Evolutionary conservation across 2,888 invertebrate species (phyloP).

Genomic region (Scrobipalpa atriplicella): DNA sequence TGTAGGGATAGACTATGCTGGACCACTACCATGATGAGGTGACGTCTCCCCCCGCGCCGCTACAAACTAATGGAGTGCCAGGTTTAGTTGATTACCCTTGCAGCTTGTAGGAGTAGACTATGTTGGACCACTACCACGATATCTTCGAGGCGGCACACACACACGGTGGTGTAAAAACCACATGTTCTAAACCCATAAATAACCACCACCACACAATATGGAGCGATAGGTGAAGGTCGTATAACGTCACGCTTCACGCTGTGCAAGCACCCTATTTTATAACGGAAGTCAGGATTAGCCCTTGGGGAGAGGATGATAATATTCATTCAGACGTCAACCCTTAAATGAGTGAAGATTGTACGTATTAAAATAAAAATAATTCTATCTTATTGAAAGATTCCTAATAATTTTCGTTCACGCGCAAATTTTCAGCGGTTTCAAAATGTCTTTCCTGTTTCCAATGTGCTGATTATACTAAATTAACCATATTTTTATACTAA

Average conservation of each 20-base stretch:
- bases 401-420: too few species aligned
- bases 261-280: neutral
- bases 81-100: conserved; percentile 40
- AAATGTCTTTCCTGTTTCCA: too few species aligned
- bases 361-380: neutral
- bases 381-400: neutral
- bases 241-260: conserved; percentile 9
- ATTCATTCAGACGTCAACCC: neutral
- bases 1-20: neutral
- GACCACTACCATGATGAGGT: too few species aligned
- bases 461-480: too few species aligned
- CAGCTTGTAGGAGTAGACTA: too few species aligned
- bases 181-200: neutral
- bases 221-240: conserved; percentile 21
- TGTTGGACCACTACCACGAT: too few species aligned
- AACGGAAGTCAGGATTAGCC: neutral
- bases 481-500: too few species aligned
- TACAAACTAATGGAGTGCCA: conserved; percentile 37
- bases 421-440: too few species aligned
- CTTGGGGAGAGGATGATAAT: conserved; percentile 7
- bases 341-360: neutral
- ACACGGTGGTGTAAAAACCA: conserved; percentile 1
- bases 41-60: conserved; percentile 29
- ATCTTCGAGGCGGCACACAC: neutral
- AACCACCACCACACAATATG: neutral